These are phyloP conservation scores for Catalaphyllia jardinei DNA, from an alignment of 64 coral and sea anemone genomes.

Conservation along the genomic window DNA sequence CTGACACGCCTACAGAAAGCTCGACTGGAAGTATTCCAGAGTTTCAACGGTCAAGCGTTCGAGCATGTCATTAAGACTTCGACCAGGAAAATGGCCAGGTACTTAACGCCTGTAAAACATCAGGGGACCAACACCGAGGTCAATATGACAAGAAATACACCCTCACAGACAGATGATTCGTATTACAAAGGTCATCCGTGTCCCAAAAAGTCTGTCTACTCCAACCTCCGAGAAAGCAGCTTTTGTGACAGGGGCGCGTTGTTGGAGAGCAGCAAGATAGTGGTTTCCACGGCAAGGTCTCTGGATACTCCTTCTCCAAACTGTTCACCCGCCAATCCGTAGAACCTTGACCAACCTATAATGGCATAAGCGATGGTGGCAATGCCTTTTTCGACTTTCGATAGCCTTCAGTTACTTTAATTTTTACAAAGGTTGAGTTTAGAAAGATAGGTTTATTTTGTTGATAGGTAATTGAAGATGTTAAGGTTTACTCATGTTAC, in stretches of 20 bases:
- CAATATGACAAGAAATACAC: constrained; percentile 22
- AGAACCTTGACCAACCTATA: neutral
- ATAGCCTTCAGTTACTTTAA: too few species aligned
- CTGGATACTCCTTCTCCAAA: constrained; percentile 65
- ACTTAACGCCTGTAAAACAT: constrained; percentile 66
- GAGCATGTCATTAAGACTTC: constrained; percentile 69
- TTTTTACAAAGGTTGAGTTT: too few species aligned
- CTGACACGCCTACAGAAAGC: constrained; percentile 76
- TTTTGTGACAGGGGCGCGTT: constrained; percentile 42
- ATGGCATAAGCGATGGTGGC: too few species aligned
- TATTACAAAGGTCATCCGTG: neutral
- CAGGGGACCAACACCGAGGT: constrained; percentile 48
- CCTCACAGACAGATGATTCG: constrained; percentile 54
- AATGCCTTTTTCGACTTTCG: neutral
- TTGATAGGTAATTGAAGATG: too few species aligned
- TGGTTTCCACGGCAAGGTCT: constrained; percentile 62
- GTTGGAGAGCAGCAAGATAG: constrained; percentile 63
- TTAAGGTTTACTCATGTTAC: too few species aligned
- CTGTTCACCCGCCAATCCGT: neutral
- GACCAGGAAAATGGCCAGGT: constrained; percentile 77
- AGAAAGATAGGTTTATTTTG: too few species aligned
- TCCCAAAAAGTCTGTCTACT: constrained; percentile 47
- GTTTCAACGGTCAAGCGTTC: constrained; percentile 72
- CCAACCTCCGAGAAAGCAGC: constrained; percentile 43
- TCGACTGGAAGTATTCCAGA: constrained; percentile 74